Evolutionary conservation across 2,888 invertebrate species (phyloP), one percentile per base, ranked within the genome.

Genomic region (Epinotia nisella): DNA sequence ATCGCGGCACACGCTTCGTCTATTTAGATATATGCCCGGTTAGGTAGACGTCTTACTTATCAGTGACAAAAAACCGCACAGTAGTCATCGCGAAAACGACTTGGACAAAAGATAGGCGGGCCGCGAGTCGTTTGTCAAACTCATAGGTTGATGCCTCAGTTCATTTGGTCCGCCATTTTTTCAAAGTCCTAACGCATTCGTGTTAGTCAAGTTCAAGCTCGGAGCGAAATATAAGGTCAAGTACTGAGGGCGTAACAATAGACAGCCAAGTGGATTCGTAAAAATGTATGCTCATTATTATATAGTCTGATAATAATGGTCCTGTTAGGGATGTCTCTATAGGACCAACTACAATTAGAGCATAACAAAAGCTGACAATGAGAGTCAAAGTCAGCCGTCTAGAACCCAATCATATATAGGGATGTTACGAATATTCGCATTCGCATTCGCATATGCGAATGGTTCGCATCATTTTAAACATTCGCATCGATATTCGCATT

Each of bases 21-120:
- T 41, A 15, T 13, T 3, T 41, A 41, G 11, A 41, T 13, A 13
- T 45, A 45, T 15, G 45, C 4, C 4, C 4, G 15, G n/a, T n/a
- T n/a, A n/a, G n/a, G 49, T 49, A 49, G 19, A 17, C 19, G n/a
- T 66, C 29, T 55, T 60, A 61, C 29, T 55, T 60, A 61, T 67
- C 67, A 71, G 55, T n/a, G 45, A 49, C 60, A 70, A 71, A 76
- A 72, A 60, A 67, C 53, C 60, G 35, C 66, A n/a, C 70, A 69
- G 70, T 64, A 76, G 74, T 73, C 77, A 74, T 76, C 76, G 76
- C 58, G 66, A 69, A 59, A 75, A 76, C 74, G 75, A 77, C 74
- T 71, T 60, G 74, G 78, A 78, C 77, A 78, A 78, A 76, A 78
- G 78, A 78, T 78, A 76, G 78, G 78, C 77, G 78, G 77, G 70